Evolutionary conservation across 2,888 invertebrate species (phyloP).

Genomic region (Aethes cnicana): DNA sequence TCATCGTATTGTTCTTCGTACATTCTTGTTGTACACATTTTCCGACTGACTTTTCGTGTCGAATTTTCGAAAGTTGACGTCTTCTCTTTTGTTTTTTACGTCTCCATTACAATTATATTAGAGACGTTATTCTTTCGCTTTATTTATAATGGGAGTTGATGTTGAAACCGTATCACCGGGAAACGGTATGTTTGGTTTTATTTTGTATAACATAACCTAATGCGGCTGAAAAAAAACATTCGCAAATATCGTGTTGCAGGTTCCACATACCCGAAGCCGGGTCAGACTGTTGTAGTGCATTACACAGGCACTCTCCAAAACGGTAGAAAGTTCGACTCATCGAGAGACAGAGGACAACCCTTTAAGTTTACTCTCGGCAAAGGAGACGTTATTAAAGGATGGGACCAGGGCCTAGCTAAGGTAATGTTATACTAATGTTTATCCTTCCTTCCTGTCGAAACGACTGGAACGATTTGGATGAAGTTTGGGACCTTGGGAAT

Average conservation of each 20-base stretch:
- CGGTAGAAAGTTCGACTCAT: constrained; percentile 97
- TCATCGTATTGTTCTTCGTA: too few species aligned
- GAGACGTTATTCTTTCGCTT: too few species aligned
- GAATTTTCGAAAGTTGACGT: too few species aligned
- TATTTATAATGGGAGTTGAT: constrained; percentile 66
- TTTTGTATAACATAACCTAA: background rate
- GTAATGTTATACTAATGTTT: constrained; percentile 59
- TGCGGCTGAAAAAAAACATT: too few species aligned
- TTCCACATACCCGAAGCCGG: constrained; percentile 94
- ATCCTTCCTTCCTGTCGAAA: background rate
- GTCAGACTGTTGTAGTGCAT: constrained; percentile 97
- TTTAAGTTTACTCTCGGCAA: constrained; percentile 97
- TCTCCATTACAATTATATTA: too few species aligned
- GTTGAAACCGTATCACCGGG: constrained; percentile 70
- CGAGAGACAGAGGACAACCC: constrained; percentile 95
- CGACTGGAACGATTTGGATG: too few species aligned
- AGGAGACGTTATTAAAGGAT: constrained; percentile 98
- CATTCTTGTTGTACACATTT: too few species aligned
- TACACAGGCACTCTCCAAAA: constrained; percentile 95
- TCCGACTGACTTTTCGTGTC: too few species aligned
- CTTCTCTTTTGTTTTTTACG: too few species aligned
- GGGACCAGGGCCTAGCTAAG: constrained; percentile 97
- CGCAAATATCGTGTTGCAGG: constrained; percentile 83
- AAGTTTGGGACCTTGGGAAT: too few species aligned
- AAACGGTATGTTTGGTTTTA: constrained; percentile 49